Percentiles rank a stretch among this genome's conserved stretches.
phyloP scores from a whole-genome alignment of 2,888 invertebrate species.

The Pterostichus niger region DNA sequence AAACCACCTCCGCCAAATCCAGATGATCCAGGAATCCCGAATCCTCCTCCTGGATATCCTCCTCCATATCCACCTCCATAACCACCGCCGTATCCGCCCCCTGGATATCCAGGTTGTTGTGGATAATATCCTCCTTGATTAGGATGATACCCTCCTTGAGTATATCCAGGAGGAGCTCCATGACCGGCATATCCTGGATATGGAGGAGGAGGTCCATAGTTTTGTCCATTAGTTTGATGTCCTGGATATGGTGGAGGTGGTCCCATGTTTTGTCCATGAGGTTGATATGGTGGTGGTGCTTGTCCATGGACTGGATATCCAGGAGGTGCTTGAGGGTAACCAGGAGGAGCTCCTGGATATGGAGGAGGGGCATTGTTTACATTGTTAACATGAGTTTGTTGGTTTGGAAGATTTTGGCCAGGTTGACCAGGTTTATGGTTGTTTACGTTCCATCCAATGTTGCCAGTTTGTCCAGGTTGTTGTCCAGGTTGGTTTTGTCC shows the following conservation, averaged over 20 bases:
- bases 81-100: no score
- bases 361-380: conserved; percentile 51
- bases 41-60: conserved; percentile 67
- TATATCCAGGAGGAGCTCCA: conserved; percentile 53
- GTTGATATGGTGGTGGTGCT: conserved; percentile 51
- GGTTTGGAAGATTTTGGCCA: conserved; percentile 12
- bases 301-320: conserved; percentile 61
- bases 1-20: conserved; percentile 69
- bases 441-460: conserved; percentile 51
- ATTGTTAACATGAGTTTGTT: conserved; percentile 8
- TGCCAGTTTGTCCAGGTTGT: conserved; percentile 41
- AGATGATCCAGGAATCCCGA: no score
- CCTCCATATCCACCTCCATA: conserved; percentile 67
- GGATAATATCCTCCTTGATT: conserved; percentile 17
- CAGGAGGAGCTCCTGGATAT: conserved; percentile 41
- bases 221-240: conserved; percentile 26
- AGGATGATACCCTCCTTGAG: conserved; percentile 14
- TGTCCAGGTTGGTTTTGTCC: conserved; percentile 12
- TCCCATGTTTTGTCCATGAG: conserved; percentile 4
- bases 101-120: conserved; percentile 66
- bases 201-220: conserved; percentile 59
- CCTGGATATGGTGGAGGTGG: conserved; percentile 56
- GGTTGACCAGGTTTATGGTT: conserved; percentile 23
- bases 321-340: conserved; percentile 36
- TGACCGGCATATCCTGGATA: conserved; percentile 54